phyloP scores from a whole-genome alignment of 2,888 invertebrate species.

The Timandra comae region DNA sequence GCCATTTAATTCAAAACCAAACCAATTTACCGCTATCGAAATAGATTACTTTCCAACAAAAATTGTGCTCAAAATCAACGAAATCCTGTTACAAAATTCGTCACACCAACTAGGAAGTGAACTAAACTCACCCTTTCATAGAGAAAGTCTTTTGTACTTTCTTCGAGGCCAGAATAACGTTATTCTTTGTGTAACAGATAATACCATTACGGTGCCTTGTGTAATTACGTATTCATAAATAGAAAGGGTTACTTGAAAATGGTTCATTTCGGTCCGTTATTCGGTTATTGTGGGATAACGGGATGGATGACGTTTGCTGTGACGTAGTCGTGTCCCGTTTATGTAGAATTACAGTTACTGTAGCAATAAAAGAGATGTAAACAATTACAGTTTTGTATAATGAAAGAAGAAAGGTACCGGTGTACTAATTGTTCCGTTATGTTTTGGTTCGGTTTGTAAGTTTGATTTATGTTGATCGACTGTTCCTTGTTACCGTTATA shows the following conservation, averaged over 20 bases:
- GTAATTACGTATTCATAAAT: conserved; percentile 69
- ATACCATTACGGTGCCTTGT: conserved; percentile 64
- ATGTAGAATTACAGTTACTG: conserved; percentile 11
- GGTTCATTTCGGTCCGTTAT: conserved; percentile 38
- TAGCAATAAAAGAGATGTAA: conserved; percentile 24
- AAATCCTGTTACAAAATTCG: conserved; percentile 39
- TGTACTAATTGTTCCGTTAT: conserved; percentile 16
- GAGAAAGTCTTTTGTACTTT: conserved; percentile 70
- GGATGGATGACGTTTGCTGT: conserved; percentile 24
- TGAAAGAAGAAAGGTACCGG: conserved; percentile 32
- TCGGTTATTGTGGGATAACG: conserved; percentile 56
- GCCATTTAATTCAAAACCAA: conserved; percentile 4
- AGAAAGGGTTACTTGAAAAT: conserved; percentile 67
- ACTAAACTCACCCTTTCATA: conserved; percentile 43
- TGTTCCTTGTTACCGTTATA: too few species aligned
- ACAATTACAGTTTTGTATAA: conserved; percentile 51
- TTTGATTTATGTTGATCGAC: conserved; percentile 1
- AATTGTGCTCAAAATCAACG: conserved; percentile 35
- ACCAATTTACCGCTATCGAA: conserved; percentile 11
- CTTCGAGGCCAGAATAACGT: conserved; percentile 56
- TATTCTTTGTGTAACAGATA: conserved; percentile 60
- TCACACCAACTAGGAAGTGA: conserved; percentile 52
- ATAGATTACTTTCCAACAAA: conserved; percentile 26
- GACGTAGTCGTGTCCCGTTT: conserved; percentile 24
- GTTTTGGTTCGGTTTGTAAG: conserved; percentile 4